Percentiles rank a stretch among this genome's conserved stretches.
phyloP scores from a whole-genome alignment of 2,888 invertebrate genomes.

The Eledona agricola region DNA sequence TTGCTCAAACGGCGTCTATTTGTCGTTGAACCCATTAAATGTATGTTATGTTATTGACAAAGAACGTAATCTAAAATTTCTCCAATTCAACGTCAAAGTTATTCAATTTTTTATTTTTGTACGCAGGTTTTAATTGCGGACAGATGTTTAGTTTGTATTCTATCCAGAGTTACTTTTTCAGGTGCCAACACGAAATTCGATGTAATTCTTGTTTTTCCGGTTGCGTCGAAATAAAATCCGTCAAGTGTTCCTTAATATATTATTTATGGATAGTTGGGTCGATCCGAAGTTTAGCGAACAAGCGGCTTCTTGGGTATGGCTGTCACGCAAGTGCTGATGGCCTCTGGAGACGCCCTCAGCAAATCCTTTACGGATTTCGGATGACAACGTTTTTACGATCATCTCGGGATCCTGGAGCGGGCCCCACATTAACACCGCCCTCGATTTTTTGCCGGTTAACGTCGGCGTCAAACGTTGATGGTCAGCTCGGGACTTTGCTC shows the following conservation, averaged over 20 bases:
- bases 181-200: no score
- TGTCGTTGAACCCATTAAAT: no score
- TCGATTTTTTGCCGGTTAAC: constrained; percentile 47
- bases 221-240: constrained; percentile 28
- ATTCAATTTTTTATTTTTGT: no score
- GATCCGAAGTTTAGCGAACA: constrained; percentile 33
- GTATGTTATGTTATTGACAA: no score
- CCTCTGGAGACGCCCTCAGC: constrained; percentile 53
- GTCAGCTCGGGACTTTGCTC: constrained; percentile 49
- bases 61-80: no score
- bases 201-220: constrained; percentile 14
- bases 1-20: no score
- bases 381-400: constrained; percentile 59
- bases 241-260: constrained; percentile 39
- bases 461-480: constrained; percentile 52
- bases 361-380: constrained; percentile 59
- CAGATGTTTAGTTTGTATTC: no score
- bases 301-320: constrained; percentile 46
- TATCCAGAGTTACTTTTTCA: no score
- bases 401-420: constrained; percentile 51
- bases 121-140: no score
- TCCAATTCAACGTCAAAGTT: no score
- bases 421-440: constrained; percentile 52
- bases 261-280: constrained; percentile 39
- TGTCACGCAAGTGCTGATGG: constrained; percentile 55